These are phyloP conservation scores for Drosophila birchii DNA, from an alignment of 2,888 invertebrate genomes.

Conservation along the genomic window DNA sequence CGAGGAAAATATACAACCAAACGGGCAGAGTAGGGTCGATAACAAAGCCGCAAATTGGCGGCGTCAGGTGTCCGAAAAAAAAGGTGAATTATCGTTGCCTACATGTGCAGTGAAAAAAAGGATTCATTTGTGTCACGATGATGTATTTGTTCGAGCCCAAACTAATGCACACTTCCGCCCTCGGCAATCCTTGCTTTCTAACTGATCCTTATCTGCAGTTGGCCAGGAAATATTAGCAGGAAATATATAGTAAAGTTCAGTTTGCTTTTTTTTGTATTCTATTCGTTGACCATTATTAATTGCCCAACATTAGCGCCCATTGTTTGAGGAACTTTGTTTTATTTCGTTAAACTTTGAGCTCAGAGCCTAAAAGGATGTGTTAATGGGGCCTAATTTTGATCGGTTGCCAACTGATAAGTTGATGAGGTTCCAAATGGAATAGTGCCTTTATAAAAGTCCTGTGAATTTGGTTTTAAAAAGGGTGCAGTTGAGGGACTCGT, in stretches of 20 bases:
- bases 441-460: neutral
- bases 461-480: neutral
- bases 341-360: neutral
- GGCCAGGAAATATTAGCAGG: conserved; percentile 71
- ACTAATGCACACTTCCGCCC: conserved; percentile 68
- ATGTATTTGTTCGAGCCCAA: conserved; percentile 63
- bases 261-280: conserved; percentile 22
- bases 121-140: conserved; percentile 74
- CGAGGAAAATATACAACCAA: conserved; percentile 44
- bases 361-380: conserved; percentile 59
- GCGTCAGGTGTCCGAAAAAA: conserved; percentile 66
- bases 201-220: conserved; percentile 59
- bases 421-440: conserved; percentile 3
- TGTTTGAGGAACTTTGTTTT: conserved; percentile 50
- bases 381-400: conserved; percentile 70
- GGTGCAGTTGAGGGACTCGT: neutral
- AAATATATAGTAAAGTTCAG: conserved; percentile 59
- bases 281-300: conserved; percentile 64
- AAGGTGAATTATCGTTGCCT: conserved; percentile 47
- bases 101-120: conserved; percentile 52
- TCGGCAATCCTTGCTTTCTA: conserved; percentile 71
- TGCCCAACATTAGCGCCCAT: conserved; percentile 74
- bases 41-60: conserved; percentile 74
- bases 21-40: conserved; percentile 43
- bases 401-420: conserved; percentile 45